Conservation (phyloP, 1,140 invertebrate genomes). For the Procambarus virginalis region DNA sequence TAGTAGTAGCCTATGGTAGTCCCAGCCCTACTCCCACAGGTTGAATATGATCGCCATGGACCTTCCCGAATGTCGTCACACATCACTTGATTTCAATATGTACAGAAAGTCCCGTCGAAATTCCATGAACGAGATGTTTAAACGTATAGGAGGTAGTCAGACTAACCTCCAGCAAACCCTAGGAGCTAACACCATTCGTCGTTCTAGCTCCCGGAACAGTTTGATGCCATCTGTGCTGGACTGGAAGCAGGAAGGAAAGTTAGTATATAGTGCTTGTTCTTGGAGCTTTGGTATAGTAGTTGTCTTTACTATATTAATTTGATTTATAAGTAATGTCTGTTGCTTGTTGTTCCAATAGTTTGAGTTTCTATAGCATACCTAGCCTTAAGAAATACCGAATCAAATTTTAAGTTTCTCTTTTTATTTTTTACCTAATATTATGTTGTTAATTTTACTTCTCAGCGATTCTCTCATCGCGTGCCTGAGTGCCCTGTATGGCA, state of each 20-base stretch:
- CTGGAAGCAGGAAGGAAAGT: conserved; percentile 59
- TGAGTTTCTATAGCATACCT: no score
- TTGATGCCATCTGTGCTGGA: conserved; percentile 51
- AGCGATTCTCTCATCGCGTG: conserved; percentile 89
- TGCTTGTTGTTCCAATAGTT: background rate
- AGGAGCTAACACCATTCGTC: conserved; percentile 40
- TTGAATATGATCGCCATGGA: conserved; percentile 20
- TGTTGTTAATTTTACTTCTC: background rate
- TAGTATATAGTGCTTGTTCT: background rate
- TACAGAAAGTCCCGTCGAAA: conserved; percentile 58
- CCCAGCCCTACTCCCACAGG: background rate
- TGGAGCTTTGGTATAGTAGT: background rate
- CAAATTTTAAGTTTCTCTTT: no score
- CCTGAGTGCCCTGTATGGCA: conserved; percentile 93
- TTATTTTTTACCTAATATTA: background rate
- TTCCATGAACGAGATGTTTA: conserved; percentile 63
- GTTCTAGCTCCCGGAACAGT: conserved; percentile 57
- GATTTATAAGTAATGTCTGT: background rate
- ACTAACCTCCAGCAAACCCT: conserved; percentile 35
- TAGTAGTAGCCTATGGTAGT: conserved; percentile 13
- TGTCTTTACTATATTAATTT: background rate
- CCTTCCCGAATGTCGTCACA: conserved; percentile 45
- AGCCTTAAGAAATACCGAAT: no score
- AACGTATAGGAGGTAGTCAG: conserved; percentile 42
- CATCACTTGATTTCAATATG: conserved; percentile 39